Conservation (phyloP, 1,140 invertebrate genomes). For the Drosophila aff. region DNA sequence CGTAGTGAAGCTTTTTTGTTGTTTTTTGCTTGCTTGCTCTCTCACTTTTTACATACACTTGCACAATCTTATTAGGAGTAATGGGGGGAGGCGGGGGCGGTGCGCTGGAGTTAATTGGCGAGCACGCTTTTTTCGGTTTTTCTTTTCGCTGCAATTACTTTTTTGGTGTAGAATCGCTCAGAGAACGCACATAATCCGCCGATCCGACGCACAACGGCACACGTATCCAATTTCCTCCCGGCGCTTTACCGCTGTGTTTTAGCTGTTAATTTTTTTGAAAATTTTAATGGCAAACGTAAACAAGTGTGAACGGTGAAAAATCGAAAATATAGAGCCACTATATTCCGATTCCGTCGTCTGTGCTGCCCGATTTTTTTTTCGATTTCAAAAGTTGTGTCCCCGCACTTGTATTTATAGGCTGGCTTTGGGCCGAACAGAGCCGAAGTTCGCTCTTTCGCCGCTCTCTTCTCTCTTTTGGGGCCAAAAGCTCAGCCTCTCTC, state of each 20-base stretch:
- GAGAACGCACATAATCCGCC: constrained; percentile 30
- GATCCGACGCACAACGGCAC: constrained; percentile 34
- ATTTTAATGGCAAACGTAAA: constrained; percentile 38
- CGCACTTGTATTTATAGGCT: constrained; percentile 10
- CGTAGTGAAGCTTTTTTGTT: constrained; percentile 59
- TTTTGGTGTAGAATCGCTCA: constrained; percentile 18
- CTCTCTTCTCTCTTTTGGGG: neutral
- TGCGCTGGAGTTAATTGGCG: constrained; percentile 33
- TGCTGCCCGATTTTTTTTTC: constrained; percentile 6
- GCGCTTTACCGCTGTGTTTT: constrained; percentile 13
- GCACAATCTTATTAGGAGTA: constrained; percentile 51
- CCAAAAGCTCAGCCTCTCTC: neutral
- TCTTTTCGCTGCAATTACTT: constrained; percentile 49
- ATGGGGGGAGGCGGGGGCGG: constrained; percentile 9
- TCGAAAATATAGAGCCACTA: constrained; percentile 30
- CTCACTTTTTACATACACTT: constrained; percentile 73
- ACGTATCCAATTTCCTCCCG: constrained; percentile 22
- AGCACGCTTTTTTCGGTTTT: constrained; percentile 42
- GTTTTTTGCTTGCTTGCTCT: constrained; percentile 36
- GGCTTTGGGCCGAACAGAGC: neutral
- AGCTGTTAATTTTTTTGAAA: constrained; percentile 7
- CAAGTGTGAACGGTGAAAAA: constrained; percentile 39
- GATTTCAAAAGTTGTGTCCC: constrained; percentile 1
- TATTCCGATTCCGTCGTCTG: constrained; percentile 32
- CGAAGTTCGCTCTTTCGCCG: neutral